These are phyloP conservation scores for Triplophysa dalaica DNA, from an alignment of 2,113 vertebrate species.

Conservation along the genomic window DNA sequence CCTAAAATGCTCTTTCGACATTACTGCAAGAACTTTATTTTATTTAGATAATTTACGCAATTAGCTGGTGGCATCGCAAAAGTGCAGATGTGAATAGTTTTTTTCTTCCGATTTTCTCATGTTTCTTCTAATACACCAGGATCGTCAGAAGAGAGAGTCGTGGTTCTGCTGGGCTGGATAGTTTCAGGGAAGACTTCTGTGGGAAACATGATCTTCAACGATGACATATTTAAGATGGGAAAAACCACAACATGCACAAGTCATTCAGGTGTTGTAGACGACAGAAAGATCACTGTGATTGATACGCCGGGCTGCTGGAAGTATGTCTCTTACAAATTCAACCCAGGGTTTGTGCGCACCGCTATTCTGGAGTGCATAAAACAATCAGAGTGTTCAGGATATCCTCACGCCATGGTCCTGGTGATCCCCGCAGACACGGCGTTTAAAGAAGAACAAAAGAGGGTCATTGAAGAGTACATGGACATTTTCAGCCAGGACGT, in stretches of 20 bases:
- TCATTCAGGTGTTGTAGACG: background rate
- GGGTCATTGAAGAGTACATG: background rate
- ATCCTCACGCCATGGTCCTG: conserved; percentile 16
- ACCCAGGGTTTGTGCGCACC: background rate
- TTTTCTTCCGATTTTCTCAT: too few species aligned
- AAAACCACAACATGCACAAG: background rate
- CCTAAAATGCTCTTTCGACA: too few species aligned
- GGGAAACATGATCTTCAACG: conserved; percentile 2
- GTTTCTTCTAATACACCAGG: too few species aligned
- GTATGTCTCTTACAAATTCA: background rate
- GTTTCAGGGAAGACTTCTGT: conserved; percentile 18
- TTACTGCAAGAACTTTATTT: too few species aligned
- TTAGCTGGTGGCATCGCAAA: too few species aligned
- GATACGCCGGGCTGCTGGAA: conserved; percentile 11
- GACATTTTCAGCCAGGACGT: too few species aligned
- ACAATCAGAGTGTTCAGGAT: background rate
- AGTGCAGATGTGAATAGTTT: too few species aligned
- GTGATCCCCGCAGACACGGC: conserved; percentile 18
- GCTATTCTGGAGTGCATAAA: background rate
- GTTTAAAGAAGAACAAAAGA: conserved; percentile 8
- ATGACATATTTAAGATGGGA: background rate
- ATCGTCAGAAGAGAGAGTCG: background rate
- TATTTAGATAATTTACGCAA: too few species aligned
- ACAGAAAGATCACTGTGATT: background rate
- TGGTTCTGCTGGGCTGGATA: conserved; percentile 10